A percentile compares a stretch with the other conserved stretches of the same genome.
Conservation (phyloP, 2,888 invertebrate species). For the Brachyopa scutellaris region DNA sequence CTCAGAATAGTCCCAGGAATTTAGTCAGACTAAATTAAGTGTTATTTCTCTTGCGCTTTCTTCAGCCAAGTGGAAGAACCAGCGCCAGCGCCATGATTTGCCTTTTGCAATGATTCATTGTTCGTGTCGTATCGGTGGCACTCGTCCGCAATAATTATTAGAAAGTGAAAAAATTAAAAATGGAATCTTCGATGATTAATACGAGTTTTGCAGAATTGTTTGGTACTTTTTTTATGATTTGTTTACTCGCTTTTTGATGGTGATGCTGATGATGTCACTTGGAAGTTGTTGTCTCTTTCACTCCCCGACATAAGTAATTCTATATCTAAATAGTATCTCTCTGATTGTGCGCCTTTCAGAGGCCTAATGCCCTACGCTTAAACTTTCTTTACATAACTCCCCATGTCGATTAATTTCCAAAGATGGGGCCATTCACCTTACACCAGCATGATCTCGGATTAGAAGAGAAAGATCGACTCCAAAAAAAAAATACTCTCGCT, state of each 20-base stretch:
- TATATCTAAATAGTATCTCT: too few relatives aligned
- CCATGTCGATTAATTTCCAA: not conserved
- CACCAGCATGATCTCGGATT: slow-evolving; percentile 6
- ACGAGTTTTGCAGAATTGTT: not conserved
- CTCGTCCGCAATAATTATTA: not conserved
- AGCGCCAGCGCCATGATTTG: too few relatives aligned
- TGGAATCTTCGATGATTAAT: not conserved
- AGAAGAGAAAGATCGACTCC: slow-evolving; percentile 21
- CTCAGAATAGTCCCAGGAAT: too few relatives aligned
- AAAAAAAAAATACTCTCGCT: slow-evolving; percentile 43
- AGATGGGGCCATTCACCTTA: slow-evolving; percentile 31
- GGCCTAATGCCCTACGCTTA: slow-evolving; percentile 3
- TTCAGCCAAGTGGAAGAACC: too few relatives aligned
- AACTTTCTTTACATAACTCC: slow-evolving; percentile 35
- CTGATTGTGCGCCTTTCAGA: not conserved
- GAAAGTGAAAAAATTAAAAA: slow-evolving; percentile 25
- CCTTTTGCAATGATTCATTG: slow-evolving; percentile 9
- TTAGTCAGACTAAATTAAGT: too few relatives aligned
- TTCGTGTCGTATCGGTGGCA: not conserved
- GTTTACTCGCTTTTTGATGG: not conserved
- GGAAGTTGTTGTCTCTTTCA: too few relatives aligned
- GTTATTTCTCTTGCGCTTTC: too few relatives aligned
- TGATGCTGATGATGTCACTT: not conserved
- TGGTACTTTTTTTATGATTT: not conserved
- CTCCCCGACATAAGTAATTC: too few relatives aligned